These are phyloP conservation scores for Thunnus thynnus DNA, from an alignment of 2,113 vertebrate genomes.

Conservation along the genomic window DNA sequence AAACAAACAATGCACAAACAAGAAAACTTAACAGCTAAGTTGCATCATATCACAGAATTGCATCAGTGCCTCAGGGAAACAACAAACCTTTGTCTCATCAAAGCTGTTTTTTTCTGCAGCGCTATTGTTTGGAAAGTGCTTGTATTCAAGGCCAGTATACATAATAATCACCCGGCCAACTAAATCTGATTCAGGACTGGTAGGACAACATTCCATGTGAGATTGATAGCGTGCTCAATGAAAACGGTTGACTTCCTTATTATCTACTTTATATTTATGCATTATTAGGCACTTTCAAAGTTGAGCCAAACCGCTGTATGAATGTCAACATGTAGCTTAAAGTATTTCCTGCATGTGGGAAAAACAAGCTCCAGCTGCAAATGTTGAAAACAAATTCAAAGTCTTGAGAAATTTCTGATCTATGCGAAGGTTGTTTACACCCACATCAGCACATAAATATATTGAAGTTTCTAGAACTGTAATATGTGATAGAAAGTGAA, in stretches of 20 bases:
- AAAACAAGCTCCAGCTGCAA: neutral
- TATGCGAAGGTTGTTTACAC: too few relatives aligned
- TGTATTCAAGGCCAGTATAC: neutral
- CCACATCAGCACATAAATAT: neutral
- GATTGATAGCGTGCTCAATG: conserved; percentile 13
- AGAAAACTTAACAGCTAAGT: neutral
- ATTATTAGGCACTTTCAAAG: neutral
- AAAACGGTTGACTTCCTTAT: neutral
- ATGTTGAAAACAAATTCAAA: neutral
- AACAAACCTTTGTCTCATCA: too few relatives aligned
- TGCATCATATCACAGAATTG: conserved; percentile 19
- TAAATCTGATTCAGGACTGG: conserved; percentile 18
- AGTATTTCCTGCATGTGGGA: neutral
- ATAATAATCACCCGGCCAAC: conserved; percentile 30
- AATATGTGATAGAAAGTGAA: neutral
- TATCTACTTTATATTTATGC: neutral
- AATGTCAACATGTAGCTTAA: conserved; percentile 5
- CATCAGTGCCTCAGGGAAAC: neutral
- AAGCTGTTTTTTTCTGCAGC: neutral
- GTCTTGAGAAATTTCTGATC: neutral
- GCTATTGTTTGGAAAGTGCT: conserved; percentile 8
- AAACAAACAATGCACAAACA: too few relatives aligned
- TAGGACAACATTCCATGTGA: conserved; percentile 13
- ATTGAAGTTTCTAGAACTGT: neutral
- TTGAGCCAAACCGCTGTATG: conserved; percentile 3